These are phyloP conservation scores for Orthonychiurus folsomi DNA, from an alignment of 2,888 invertebrate genomes.

Conservation along the genomic window DNA sequence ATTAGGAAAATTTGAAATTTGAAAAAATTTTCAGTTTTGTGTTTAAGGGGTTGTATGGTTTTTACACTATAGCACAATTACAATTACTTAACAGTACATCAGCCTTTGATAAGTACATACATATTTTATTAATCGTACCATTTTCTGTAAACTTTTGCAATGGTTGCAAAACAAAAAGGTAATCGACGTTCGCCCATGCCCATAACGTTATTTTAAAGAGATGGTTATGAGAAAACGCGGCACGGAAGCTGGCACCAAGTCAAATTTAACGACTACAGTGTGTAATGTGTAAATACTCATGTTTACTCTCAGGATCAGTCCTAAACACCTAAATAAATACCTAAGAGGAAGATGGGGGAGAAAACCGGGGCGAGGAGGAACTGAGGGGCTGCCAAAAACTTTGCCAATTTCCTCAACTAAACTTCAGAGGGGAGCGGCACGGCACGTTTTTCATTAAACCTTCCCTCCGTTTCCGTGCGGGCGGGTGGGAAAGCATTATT, in stretches of 20 bases:
- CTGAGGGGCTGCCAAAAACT: background rate
- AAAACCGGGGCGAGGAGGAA: too few relatives aligned
- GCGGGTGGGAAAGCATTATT: background rate
- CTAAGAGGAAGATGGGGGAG: background rate
- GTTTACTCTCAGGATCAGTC: background rate
- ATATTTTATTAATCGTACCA: background rate
- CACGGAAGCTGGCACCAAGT: background rate
- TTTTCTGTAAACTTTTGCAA: background rate
- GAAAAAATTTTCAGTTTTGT: too few relatives aligned
- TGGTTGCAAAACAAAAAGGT: background rate
- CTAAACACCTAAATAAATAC: slow-evolving; percentile 1
- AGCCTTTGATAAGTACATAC: too few relatives aligned
- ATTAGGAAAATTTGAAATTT: too few relatives aligned
- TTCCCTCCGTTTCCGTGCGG: background rate
- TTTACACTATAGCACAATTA: too few relatives aligned
- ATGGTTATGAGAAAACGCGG: background rate
- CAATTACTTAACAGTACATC: too few relatives aligned
- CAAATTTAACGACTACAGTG: background rate
- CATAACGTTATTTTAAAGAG: too few relatives aligned
- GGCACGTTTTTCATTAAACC: background rate
- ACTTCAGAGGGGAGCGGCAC: too few relatives aligned
- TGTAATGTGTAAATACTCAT: background rate
- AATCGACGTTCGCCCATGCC: too few relatives aligned
- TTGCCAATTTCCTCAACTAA: slow-evolving; percentile 1
- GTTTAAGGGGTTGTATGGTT: too few relatives aligned